Base-by-base conservation (phyloP, 2,888 invertebrate genomes). In the Chironomus riparius region DNA sequence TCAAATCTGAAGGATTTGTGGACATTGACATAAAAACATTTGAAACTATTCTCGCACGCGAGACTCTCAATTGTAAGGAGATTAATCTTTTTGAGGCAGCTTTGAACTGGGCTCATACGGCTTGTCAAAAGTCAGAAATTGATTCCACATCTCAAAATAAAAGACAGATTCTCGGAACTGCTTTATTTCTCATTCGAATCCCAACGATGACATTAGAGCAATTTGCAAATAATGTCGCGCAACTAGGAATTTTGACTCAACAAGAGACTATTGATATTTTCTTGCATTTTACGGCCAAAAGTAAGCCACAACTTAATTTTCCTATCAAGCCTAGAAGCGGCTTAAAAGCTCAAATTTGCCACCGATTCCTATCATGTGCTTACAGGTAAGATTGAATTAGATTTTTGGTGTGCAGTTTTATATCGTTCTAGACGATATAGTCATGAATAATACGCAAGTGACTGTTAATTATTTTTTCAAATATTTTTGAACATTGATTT, bases 221-320 rank as follows among this genome's bases (percentile, higher is more conserved):
- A 83, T 97, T 96, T 85, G 97, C 98, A 4, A 95, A 97, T 82
- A 94, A 94, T 79, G 95, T 95, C 15, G 97, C 96, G 18, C 97
- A 97, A 85, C 91, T 94, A 72, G 95, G 94, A 28, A 92, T 97
- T 79, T 86, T 97, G 76, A 94, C 95, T 1, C 91, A 93, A 78
- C 92, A 95, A 83, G 97, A 98, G 84, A 96, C 95, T 12, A 96
- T 95, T 78, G 95, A 97, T 82, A 92, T 97, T 83, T 98, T 98
- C 86, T 88, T 98, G 80, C 92, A 97, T 85, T 97, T 95, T 82
- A 97, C 97, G 75, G 97, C 97, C 50, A 90, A 90, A 79, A 90
- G 88, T 79, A 96, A 96, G 83, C 97, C 97, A 21, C 86, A 86
- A 78, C 85, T 97, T 76, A 89, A 89, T 77, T 98, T 94, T 83